Base-by-base conservation (phyloP, 2,888 invertebrate species). In the Hoplodrina blanda region DNA sequence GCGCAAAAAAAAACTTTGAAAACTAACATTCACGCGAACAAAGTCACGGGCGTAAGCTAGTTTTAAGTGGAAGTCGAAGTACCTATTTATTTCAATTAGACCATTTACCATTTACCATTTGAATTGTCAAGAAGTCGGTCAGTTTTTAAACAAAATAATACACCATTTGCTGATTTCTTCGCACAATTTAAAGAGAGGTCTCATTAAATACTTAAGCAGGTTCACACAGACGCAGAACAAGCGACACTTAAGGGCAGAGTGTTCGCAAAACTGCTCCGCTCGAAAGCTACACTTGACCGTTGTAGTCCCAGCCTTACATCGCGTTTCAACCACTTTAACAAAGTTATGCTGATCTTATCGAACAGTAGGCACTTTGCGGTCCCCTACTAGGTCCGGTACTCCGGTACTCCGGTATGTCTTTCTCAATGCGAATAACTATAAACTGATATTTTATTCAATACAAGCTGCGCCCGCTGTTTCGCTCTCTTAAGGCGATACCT, bases 311-410 rank as follows among this genome's bases (percentile, higher is more conserved):
- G 76, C 83, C 69, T 83, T 78, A 80, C 62, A 67, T 69, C 73
- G 76, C 84, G 76, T 86, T 87, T 86, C 83, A 79, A 83, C 80
- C 71, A 84, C 82, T 89, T 83, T 76, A 85, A 87, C 84, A 81
- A 82, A 89, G 85, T 86, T 88, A 88, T 89, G 89, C 85, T 77
- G 91, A 92, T 92, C 75, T 85, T 91, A 92, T 93, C 92, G 71
- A 81, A 83, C 85, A 81, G 85, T 86, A 81, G 87, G 82, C 85
- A 86, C 90, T 91, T 87, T 87, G 90, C 92, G 92, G 91, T 87
- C 81, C 92, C 92, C 81, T 92, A 92, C 90, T 88, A 89, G 91
- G 90, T 84, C 87, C 86, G 90, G 87, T 84, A 87, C 86, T 19
- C 3, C 15, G 61, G 33, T 61, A 72, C 72, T 50, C 13, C 81